Base-by-base conservation (phyloP, 2,113 vertebrate species). In the Charina bottae region DNA sequence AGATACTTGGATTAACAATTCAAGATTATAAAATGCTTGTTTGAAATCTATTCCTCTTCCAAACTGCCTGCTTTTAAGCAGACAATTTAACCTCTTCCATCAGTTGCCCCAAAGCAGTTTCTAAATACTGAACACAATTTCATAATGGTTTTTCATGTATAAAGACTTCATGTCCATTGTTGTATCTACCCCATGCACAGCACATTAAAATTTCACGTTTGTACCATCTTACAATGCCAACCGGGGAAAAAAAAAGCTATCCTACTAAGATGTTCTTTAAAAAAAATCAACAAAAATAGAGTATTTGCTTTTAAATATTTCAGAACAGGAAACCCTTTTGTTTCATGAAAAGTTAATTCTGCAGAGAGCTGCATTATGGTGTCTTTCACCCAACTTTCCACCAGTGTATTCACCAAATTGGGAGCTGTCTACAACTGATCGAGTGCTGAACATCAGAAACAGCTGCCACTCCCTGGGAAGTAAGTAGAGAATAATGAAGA, bases 371-470 rank as follows among this genome's bases (percentile, higher is more conserved):
- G 93, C 92, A 91, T 94, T 95, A 93, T 93, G 3, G 59, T 91
- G 59, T 4, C 90, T 85, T 88, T 93, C 93, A 91, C 95, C 95
- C 94, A 96, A 96, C 95, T 95, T 92, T 89, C 95, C 91, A 93
- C 84, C 92, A 97, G 97, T 93, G 97, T 96, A 96, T 96, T 96
- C 89, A 95, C 95, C 89, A 92, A 97, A 97, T 97, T 95, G 97
- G 78, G 98, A 98, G 98, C 98, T 99, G 98, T 99, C 98, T 98
- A 97, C 96, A 96, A 97, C 98, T 99, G 98, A 99, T 98, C 97
- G 98, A 99, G 98, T 98, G 97, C 98, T 98, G 98, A 98, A 98
- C 98, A 98, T 98, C 98, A 98, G 94, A 98, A 97, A 98, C 98
- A 99, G 99, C 98, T 99, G 99, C 98, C 97, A 97, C 98, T 98